These are phyloP conservation scores for Sprattus sprattus DNA, from an alignment of 2,113 vertebrate species.

Conservation along the genomic window DNA sequence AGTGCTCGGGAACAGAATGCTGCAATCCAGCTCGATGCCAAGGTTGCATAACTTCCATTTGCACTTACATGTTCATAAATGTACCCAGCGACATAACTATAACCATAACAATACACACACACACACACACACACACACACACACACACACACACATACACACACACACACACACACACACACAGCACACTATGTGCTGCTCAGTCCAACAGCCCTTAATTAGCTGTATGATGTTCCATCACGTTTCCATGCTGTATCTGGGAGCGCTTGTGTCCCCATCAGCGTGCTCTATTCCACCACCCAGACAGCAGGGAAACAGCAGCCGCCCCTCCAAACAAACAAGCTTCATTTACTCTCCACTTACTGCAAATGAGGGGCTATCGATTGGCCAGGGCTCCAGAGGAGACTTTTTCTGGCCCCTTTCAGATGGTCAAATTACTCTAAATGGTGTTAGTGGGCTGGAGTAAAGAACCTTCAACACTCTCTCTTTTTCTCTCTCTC, in stretches of 20 bases:
- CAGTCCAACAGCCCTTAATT: neutral
- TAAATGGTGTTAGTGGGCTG: slow-evolving; percentile 9
- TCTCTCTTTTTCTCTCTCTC: neutral
- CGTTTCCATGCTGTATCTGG: neutral
- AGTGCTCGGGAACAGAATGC: no score
- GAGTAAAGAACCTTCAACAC: neutral
- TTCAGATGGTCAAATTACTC: neutral
- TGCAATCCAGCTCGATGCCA: no score
- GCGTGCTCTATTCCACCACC: neutral
- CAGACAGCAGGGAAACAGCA: neutral
- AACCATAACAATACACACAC: neutral
- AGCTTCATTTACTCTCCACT: slow-evolving; percentile 8
- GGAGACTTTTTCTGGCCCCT: neutral
- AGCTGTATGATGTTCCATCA: neutral
- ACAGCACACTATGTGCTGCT: neutral
- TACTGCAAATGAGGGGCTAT: neutral
- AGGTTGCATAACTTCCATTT: no score
- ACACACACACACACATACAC: neutral
- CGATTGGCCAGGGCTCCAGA: neutral
- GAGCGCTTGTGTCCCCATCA: neutral
- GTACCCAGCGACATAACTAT: neutral
- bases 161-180: neutral
- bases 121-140: neutral
- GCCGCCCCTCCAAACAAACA: neutral
- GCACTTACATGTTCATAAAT: neutral